Evolutionary conservation across 2,888 invertebrate species (phyloP).

Genomic region (Chrysolina haemoptera): DNA sequence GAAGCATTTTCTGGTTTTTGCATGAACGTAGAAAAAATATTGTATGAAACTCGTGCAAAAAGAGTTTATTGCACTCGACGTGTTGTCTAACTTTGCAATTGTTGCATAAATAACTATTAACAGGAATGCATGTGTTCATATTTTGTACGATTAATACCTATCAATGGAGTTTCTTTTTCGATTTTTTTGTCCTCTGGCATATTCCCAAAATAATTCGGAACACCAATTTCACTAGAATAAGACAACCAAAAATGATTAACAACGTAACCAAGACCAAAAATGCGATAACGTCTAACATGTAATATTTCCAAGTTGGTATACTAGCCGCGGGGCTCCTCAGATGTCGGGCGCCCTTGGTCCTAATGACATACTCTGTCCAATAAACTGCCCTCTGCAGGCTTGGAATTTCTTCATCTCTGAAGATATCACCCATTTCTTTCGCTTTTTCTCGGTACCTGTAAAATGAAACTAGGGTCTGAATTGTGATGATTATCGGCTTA

Average conservation of each 20-base stretch:
- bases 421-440: constrained; percentile 46
- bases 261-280: constrained; percentile 32
- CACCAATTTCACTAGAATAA: neutral
- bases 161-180: constrained; percentile 19
- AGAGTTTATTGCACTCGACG: too few species aligned
- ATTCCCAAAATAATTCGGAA: neutral
- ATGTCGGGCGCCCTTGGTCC: constrained; percentile 54
- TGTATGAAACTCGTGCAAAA: too few species aligned
- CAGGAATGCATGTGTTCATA: neutral
- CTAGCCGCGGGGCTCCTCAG: constrained; percentile 49
- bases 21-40: too few species aligned
- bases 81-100: too few species aligned
- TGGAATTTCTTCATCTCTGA: constrained; percentile 48
- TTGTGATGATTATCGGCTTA: too few species aligned
- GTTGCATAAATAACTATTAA: too few species aligned
- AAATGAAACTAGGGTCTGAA: neutral
- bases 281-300: constrained; percentile 49
- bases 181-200: constrained; percentile 1
- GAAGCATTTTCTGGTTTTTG: too few species aligned
- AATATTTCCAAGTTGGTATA: constrained; percentile 53
- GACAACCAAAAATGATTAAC: constrained; percentile 14
- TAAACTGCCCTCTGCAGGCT: constrained; percentile 54
- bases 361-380: constrained; percentile 57
- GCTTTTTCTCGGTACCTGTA: constrained; percentile 51
- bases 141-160: neutral